A percentile compares a stretch with the other conserved stretches of the same genome.
phyloP scores from a whole-genome alignment of 2,113 vertebrate genomes.

The Sclerurus mexicanus region DNA sequence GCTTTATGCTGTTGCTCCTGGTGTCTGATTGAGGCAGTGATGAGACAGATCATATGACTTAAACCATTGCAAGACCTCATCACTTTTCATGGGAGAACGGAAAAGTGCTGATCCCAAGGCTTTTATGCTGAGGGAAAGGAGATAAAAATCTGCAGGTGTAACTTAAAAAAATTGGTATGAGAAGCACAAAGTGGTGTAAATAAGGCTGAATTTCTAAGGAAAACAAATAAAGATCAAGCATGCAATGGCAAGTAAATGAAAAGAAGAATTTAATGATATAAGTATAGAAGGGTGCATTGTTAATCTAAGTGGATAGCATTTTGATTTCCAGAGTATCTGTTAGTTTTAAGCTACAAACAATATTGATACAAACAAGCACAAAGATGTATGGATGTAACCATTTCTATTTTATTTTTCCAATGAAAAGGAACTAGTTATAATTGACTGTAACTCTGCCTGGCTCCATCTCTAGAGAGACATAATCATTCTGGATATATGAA shows the following conservation, averaged over 20 bases:
- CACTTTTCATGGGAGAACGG: conserved; percentile 82
- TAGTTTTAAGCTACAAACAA: not conserved
- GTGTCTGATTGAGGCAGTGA: conserved; percentile 63
- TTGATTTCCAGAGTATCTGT: not conserved
- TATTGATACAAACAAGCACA: not conserved
- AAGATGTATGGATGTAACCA: not conserved
- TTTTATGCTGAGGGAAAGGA: conserved; percentile 79
- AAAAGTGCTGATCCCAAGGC: conserved; percentile 77
- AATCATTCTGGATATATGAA: conserved; percentile 57
- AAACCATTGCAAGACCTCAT: conserved; percentile 75
- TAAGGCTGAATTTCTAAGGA: conserved; percentile 42
- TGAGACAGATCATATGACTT: conserved; percentile 79
- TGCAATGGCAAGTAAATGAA: not conserved
- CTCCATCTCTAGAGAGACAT: conserved; percentile 41
- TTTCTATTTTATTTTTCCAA: not conserved
- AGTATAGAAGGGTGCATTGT: not conserved
- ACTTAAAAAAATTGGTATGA: conserved; percentile 70
- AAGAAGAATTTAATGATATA: not conserved
- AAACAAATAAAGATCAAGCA: conserved; percentile 41
- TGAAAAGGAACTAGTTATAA: conserved; percentile 40
- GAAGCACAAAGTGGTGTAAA: conserved; percentile 74
- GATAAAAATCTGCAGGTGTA: conserved; percentile 86
- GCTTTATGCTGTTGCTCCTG: conserved; percentile 68
- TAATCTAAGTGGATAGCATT: not conserved
- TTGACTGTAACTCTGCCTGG: conserved; percentile 14